Base-by-base conservation (phyloP, 2,797 vertebrate genomes). In the Hipposideros larvatus region DNA sequence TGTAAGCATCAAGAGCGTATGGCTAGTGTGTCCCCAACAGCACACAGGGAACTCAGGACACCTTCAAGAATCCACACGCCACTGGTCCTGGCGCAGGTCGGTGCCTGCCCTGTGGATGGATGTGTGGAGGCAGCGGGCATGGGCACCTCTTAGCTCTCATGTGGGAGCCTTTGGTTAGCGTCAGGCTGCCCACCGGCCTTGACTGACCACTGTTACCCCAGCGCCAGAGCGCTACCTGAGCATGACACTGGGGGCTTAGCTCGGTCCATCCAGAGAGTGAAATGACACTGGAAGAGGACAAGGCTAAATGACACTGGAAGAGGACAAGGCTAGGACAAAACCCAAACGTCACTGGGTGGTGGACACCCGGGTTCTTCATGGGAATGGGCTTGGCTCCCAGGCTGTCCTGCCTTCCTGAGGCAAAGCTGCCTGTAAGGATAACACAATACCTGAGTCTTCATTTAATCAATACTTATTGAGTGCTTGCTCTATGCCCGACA, bases 51-150 rank as follows among this genome's bases (percentile, higher is more conserved):
- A 43, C 74, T 53, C 71, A 18, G 63, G 65, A 14, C 26, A 5
- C 24, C 26, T 31, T 61, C 24, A 1, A 63, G 74, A 71, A 48
- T 79, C 63, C 28, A 6, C 0, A 26, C 7, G 5, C 22, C 26
- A 22, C 22, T 15, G 43, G 8, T 11, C 73, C 48, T 5, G 4
- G 19, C 0, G 4, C 70, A 7, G 34, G 13, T 11, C 3, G 0
- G 19, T 7, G 59, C 37, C 26, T 18, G 4, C 26, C 48, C 70
- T 66, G 61, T 9, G 7, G 5, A 37, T 37, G 37, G 37, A 37
- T 37, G 43, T 1, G 2, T 14, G 63, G 37, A 55, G 80, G 61
- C 6, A 31, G 61, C 7, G 3, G 71, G 6, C 63, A 55, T 2
- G 14, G 59, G 19, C 19, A 7, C 71, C 53, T 43, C 43, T n/a